Base-by-base conservation (phyloP, 2,888 invertebrate species). In the Dendrolimus pini region DNA sequence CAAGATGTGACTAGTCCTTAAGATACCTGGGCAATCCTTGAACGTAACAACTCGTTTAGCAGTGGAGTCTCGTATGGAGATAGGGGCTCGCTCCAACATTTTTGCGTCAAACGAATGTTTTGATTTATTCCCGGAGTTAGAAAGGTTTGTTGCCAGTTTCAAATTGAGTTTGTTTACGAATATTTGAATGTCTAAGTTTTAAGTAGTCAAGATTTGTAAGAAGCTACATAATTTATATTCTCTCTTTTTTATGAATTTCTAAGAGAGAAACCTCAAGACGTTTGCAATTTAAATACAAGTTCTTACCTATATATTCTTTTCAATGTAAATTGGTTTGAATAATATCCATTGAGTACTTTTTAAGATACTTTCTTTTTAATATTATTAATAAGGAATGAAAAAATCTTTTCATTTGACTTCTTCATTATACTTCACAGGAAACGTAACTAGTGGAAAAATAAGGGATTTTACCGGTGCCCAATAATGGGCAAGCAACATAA, bases 81-180 rank as follows among this genome's bases (percentile, higher is more conserved):
- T 65, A 65, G 64, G 47, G 72, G 65, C 69, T 75, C 68, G 56
- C 62, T 69, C 62, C 68, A 68, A 71, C 75, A 77, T 74, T 69
- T 74, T 68, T 69, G 64, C 66, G 73, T 74, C 73, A 75, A 70
- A 74, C 70, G 62, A 65, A 67, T 63, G 69, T 68, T 72, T 74
- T 74, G 75, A 74, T 74, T 74, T 71, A 68, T 73, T 65, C 64
- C 59, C 64, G 47, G 47, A 47, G 47, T 47, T 47, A 47, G 61
- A 59, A 61, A 58, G 58, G 58, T 55, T 41, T 56, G 52, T 53
- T 56, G 56, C 53, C 53, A 41, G 8, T 56, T 53, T 10, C 42
- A 53, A 53, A 56, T 56, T 56, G 53, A 53, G 14, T 55, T 10
- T 52, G 52, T 41, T 52, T 10, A 41, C 12, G 52, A 18, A 52